Evolutionary conservation across 92 coral and sea anemone genomes (phyloP), one percentile per base, ranked within the genome.

Genomic region (Nematostella vectensis): DNA sequence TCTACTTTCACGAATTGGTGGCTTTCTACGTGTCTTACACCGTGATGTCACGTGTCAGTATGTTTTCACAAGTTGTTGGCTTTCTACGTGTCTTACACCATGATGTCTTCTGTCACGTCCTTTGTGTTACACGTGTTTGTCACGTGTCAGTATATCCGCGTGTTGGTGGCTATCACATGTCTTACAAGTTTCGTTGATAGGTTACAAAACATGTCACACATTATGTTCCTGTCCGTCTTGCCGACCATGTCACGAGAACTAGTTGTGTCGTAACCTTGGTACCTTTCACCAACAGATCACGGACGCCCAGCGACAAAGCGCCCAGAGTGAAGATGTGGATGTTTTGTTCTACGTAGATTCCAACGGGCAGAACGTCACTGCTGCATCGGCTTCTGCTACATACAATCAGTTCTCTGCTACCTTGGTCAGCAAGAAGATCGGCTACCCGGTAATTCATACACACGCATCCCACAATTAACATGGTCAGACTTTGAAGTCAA

Each of bases 221-320:
- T n/a, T n/a, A n/a, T n/a, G n/a, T n/a, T n/a, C n/a, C n/a, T n/a
- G n/a, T n/a, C n/a, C n/a, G n/a, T n/a, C n/a, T n/a, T n/a, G n/a
- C n/a, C n/a, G n/a, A n/a, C n/a, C n/a, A n/a, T n/a, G n/a, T n/a
- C n/a, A n/a, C n/a, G n/a, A n/a, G n/a, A n/a, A n/a, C n/a, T n/a
- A n/a, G n/a, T n/a, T n/a, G n/a, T n/a, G n/a, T n/a, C n/a, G n/a
- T n/a, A n/a, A n/a, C n/a, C n/a, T n/a, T n/a, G n/a, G n/a, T n/a
- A n/a, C n/a, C n/a, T n/a, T n/a, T n/a, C n/a, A n/a, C n/a, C n/a
- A 6, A 17, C 72, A 91, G 98, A 75, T 91, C 36, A 61, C 61
- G 38, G 70, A 77, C 54, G 77, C 82, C 12, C 37, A 77, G 60
- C 79, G 96, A n/a, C 31, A 59, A 31, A 33, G 51, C 37, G 62